These are phyloP conservation scores for Dermolepida albohirtum DNA, from an alignment of 2,888 invertebrate species.

Conservation along the genomic window DNA sequence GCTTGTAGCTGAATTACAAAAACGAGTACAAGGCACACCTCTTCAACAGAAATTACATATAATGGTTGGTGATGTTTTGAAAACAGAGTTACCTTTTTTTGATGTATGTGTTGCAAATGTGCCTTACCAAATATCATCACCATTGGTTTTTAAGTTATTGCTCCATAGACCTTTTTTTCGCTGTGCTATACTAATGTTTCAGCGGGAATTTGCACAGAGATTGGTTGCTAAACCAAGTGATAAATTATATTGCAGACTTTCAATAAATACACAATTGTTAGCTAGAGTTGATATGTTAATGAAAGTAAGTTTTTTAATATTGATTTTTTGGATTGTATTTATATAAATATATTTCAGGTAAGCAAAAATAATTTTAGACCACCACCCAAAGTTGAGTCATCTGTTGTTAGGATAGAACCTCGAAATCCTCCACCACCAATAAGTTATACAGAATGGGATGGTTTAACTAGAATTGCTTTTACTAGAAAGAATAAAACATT, in stretches of 20 bases:
- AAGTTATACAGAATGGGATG: conserved; percentile 98
- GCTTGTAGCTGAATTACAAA: conserved; percentile 96
- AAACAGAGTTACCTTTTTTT: conserved; percentile 94
- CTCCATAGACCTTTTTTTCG: conserved; percentile 86
- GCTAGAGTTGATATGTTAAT: conserved; percentile 95
- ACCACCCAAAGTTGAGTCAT: conserved; percentile 99
- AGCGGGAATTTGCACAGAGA: conserved; percentile 97
- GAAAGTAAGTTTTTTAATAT: conserved; percentile 74
- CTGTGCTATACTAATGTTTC: conserved; percentile 99
- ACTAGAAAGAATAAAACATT: conserved; percentile 97
- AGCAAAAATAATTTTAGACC: conserved; percentile 99
- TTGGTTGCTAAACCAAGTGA: conserved; percentile 97
- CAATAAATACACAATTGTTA: conserved; percentile 95
- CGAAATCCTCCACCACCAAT: conserved; percentile 96
- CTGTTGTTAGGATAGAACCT: conserved; percentile 97
- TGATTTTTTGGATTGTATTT: conserved; percentile 1
- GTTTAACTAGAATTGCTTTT: conserved; percentile 94
- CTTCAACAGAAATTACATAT: conserved; percentile 92
- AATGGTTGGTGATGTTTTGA: conserved; percentile 93
- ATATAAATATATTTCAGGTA: conserved; percentile 70
- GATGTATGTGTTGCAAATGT: conserved; percentile 98
- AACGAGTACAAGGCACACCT: conserved; percentile 92
- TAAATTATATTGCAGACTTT: conserved; percentile 95
- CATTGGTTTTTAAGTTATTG: conserved; percentile 93
- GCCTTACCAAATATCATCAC: conserved; percentile 98